phyloP scores from a whole-genome alignment of 2,113 vertebrate genomes.

The Microcebus griseorufus region DNA sequence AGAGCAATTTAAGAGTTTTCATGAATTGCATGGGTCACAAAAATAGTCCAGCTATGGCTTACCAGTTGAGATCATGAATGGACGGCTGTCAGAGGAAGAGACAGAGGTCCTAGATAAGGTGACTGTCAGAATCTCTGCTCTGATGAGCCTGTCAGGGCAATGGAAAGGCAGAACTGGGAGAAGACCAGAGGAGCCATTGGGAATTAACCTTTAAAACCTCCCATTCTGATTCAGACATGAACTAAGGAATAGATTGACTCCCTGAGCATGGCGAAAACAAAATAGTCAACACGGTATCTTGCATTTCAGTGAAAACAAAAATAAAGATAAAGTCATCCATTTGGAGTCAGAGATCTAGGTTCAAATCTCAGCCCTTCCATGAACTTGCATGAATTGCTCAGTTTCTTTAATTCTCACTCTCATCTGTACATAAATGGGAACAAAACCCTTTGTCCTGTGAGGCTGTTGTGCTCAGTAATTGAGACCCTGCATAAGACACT shows the following conservation, averaged over 20 bases:
- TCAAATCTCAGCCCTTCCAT: background rate
- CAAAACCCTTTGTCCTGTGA: background rate
- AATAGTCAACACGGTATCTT: background rate
- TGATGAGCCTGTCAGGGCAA: fast-evolving
- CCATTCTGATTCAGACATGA: background rate
- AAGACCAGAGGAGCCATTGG: background rate
- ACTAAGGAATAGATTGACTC: background rate
- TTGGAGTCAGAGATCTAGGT: background rate
- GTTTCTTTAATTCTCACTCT: background rate
- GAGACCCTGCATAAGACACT: background rate
- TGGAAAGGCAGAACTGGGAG: background rate
- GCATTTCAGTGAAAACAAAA: background rate
- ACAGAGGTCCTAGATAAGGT: background rate
- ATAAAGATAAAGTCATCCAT: background rate
- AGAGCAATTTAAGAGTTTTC: background rate
- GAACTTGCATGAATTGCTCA: background rate
- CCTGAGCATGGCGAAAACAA: background rate
- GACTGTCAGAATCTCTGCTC: background rate
- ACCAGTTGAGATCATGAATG: background rate
- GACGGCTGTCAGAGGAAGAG: background rate
- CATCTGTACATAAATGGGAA: background rate
- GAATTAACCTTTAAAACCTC: background rate
- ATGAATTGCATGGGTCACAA: background rate
- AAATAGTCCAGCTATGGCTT: background rate
- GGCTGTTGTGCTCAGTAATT: background rate